Percentiles rank a stretch among this genome's conserved stretches.
phyloP scores from a whole-genome alignment of 1,140 invertebrate genomes.

The Agraylea sexmaculata region DNA sequence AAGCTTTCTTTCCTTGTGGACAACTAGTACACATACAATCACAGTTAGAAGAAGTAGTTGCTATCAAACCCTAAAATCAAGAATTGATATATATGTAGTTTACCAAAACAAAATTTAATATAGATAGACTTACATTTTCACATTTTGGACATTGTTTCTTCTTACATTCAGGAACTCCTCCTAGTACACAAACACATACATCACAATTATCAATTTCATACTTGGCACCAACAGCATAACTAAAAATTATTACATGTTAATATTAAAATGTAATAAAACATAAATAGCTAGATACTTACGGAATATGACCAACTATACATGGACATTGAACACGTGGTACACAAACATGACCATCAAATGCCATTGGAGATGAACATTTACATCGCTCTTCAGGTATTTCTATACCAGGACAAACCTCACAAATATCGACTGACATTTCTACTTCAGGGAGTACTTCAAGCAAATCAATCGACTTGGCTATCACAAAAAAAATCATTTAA shows the following conservation, averaged over 20 bases:
- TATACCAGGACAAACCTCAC: constrained; percentile 38
- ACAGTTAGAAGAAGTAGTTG: constrained; percentile 46
- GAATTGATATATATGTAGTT: constrained; percentile 3
- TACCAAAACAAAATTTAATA: neutral
- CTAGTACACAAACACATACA: constrained; percentile 63
- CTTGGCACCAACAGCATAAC: constrained; percentile 54
- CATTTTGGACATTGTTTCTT: constrained; percentile 57
- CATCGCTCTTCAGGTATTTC: constrained; percentile 29
- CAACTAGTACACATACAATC: constrained; percentile 65
- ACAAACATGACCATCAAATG: constrained; percentile 64
- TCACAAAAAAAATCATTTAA: too few species aligned
- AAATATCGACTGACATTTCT: constrained; percentile 16
- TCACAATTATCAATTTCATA: constrained; percentile 60
- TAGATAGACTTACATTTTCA: constrained; percentile 26
- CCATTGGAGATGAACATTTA: constrained; percentile 34
- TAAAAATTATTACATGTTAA: constrained; percentile 24
- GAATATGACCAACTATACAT: constrained; percentile 55
- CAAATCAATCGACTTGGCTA: too few species aligned
- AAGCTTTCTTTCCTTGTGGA: constrained; percentile 47
- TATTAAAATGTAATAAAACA: neutral
- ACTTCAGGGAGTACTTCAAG: too few species aligned
- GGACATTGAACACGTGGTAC: constrained; percentile 57
- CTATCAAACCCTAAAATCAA: constrained; percentile 35
- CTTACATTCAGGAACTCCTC: constrained; percentile 53
- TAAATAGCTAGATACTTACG: constrained; percentile 36